Percentiles rank a stretch among this genome's conserved stretches.
Conservation (phyloP, 2,888 invertebrate genomes). For the Drosophila parthenogenetica region DNA sequence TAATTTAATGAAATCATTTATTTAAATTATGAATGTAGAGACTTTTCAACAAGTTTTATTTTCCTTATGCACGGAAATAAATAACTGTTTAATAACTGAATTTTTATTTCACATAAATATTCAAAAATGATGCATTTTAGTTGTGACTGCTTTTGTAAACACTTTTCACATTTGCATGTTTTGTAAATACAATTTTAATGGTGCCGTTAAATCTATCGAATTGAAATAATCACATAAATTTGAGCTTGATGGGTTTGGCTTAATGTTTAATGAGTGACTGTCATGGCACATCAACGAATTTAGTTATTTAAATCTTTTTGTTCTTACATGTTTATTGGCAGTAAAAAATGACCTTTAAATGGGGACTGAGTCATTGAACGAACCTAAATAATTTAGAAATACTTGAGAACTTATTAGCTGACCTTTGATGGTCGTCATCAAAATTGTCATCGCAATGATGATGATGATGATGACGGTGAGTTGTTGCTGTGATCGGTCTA, state of each 20-base stretch:
- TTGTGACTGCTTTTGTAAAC: background rate
- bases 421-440: slow-evolving; percentile 19
- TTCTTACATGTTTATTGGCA: slow-evolving; percentile 5
- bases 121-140: background rate
- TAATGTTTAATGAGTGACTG: slow-evolving; percentile 12
- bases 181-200: slow-evolving; percentile 1
- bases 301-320: slow-evolving; percentile 22
- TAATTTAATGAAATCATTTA: background rate
- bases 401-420: slow-evolving; percentile 12
- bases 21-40: background rate
- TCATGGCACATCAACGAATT: slow-evolving; percentile 33
- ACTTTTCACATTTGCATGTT: background rate
- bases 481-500: slow-evolving; percentile 31
- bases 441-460: background rate
- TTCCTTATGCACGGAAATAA: too few relatives aligned
- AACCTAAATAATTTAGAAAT: slow-evolving; percentile 10
- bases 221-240: slow-evolving; percentile 8
- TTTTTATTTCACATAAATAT: background rate
- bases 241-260: background rate
- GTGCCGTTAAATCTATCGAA: slow-evolving; percentile 2
- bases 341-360: slow-evolving; percentile 30
- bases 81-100: background rate
- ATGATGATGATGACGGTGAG: slow-evolving; percentile 24
- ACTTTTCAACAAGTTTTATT: too few relatives aligned
- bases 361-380: slow-evolving; percentile 18